Conservation (phyloP, 2,113 vertebrate genomes). For the Pyrgilauda ruficollis region DNA sequence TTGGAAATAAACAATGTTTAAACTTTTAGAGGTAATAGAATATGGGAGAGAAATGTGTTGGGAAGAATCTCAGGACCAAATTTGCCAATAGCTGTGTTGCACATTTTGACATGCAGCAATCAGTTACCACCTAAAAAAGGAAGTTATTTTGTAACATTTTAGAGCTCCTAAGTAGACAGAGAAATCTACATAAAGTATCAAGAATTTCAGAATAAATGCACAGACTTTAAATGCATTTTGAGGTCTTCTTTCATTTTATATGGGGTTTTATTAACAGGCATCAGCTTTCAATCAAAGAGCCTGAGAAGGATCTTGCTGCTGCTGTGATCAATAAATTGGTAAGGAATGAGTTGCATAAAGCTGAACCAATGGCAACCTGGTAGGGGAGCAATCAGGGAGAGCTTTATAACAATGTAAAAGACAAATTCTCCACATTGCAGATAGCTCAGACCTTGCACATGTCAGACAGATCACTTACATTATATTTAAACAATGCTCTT, state of each 20-base stretch:
- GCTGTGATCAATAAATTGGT: neutral
- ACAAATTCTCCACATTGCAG: neutral
- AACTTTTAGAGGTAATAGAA: neutral
- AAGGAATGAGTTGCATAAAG: neutral
- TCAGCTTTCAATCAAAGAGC: neutral
- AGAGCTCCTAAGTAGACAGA: neutral
- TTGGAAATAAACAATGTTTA: neutral
- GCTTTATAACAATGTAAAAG: neutral
- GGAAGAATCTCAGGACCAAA: neutral
- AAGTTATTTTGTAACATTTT: neutral
- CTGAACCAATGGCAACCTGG: neutral
- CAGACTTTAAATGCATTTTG: neutral
- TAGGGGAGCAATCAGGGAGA: neutral
- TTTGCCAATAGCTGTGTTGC: neutral
- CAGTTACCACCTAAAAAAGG: neutral
- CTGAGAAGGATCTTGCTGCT: neutral
- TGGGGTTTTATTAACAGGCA: neutral
- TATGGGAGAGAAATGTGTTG: neutral
- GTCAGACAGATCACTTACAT: neutral
- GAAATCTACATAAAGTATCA: neutral
- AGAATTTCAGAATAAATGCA: constrained; percentile 15
- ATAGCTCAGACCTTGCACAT: neutral
- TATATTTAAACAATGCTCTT: neutral
- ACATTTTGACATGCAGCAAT: neutral
- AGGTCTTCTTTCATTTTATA: neutral